Conservation (phyloP, 2,888 invertebrate species). For the Plebejus anna region DNA sequence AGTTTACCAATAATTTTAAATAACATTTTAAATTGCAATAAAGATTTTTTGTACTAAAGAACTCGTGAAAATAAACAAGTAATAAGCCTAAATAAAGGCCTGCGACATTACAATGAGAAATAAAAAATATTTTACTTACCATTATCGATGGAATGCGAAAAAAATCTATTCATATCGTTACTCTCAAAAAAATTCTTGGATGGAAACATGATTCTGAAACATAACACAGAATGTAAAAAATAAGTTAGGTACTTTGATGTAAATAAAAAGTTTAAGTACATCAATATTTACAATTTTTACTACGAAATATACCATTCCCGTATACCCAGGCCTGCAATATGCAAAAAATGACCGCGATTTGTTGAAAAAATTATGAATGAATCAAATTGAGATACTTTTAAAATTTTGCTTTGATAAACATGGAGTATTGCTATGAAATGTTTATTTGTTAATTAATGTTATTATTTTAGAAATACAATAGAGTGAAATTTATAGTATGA, state of each 20-base stretch:
- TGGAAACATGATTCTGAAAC: slow-evolving; percentile 53
- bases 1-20: too few relatives aligned
- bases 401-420: not conserved
- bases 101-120: not conserved
- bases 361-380: slow-evolving; percentile 3
- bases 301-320: not conserved
- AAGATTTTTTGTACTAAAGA: too few relatives aligned
- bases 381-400: not conserved
- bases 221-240: slow-evolving; percentile 1
- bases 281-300: slow-evolving; percentile 1
- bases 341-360: not conserved
- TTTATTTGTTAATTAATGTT: not conserved
- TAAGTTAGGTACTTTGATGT: not conserved
- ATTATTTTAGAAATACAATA: not conserved
- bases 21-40: too few relatives aligned
- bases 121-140: slow-evolving; percentile 46
- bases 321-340: not conserved
- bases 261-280: not conserved
- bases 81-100: not conserved
- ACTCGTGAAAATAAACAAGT: too few relatives aligned
- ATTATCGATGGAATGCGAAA: slow-evolving; percentile 49
- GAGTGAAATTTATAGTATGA: not conserved
- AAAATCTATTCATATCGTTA: slow-evolving; percentile 56
- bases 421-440: not conserved
- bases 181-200: slow-evolving; percentile 52